phyloP scores from a whole-genome alignment of 2,797 vertebrate species.

The Leucoraja ocellata region DNA sequence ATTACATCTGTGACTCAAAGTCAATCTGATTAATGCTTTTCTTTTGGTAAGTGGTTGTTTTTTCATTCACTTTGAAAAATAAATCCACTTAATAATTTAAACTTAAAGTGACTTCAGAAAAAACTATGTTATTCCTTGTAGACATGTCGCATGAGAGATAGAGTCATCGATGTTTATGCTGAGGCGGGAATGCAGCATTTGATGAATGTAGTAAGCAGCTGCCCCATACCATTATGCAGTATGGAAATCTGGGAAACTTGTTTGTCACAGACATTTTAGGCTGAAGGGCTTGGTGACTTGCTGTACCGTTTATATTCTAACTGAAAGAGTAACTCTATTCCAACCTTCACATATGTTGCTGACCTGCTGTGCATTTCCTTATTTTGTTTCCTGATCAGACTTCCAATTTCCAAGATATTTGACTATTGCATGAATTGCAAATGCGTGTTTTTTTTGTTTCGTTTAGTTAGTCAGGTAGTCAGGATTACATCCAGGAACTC shows the following conservation, averaged over 20 bases:
- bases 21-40: neutral
- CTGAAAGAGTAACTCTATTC: too few species aligned
- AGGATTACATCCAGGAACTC: too few species aligned
- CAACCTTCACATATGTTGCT: too few species aligned
- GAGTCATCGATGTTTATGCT: neutral
- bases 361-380: too few species aligned
- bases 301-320: too few species aligned
- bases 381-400: too few species aligned
- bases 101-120: neutral
- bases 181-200: neutral
- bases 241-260: neutral
- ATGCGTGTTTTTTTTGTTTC: neutral
- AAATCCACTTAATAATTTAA: slow-evolving; percentile 9
- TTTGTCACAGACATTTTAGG: too few species aligned
- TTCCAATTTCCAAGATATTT: too few species aligned
- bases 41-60: neutral
- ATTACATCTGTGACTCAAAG: neutral
- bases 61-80: neutral
- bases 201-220: too few species aligned
- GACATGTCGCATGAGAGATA: neutral
- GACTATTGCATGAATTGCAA: neutral
- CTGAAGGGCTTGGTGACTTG: neutral
- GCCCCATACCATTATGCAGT: neutral
- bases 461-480: too few species aligned
- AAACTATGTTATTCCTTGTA: neutral